phyloP scores from a whole-genome alignment of 2,888 invertebrate species.

The Cotesia congregata region DNA sequence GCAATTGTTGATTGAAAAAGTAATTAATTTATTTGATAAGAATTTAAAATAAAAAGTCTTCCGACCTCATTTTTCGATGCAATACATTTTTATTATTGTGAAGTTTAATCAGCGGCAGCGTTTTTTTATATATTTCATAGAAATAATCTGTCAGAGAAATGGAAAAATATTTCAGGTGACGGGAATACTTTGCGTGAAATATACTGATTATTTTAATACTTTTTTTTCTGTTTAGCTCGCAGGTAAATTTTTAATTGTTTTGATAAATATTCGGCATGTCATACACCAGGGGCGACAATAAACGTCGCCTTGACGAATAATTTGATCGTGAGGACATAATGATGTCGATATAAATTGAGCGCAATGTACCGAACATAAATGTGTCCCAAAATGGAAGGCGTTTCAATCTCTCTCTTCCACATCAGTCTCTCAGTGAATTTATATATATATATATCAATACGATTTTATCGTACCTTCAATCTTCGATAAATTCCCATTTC shows the following conservation, averaged over 20 bases:
- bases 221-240: neutral
- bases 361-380: constrained; percentile 54
- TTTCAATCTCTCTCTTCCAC: constrained; percentile 45
- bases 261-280: neutral
- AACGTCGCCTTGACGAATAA: neutral
- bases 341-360: constrained; percentile 28
- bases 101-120: neutral
- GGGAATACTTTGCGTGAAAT: neutral
- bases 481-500: neutral
- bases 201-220: neutral
- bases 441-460: neutral
- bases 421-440: neutral
- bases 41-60: neutral
- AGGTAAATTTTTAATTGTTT: neutral
- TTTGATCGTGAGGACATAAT: constrained; percentile 18
- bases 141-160: neutral
- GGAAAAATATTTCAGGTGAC: neutral
- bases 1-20: too few species aligned
- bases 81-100: neutral
- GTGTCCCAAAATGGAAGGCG: constrained; percentile 42
- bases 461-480: neutral
- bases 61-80: neutral
- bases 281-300: neutral
- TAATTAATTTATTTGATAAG: neutral
- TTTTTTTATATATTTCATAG: neutral